Evolutionary conservation across 2,113 vertebrate genomes (phyloP).

Genomic region (Plestiodon gilberti): DNA sequence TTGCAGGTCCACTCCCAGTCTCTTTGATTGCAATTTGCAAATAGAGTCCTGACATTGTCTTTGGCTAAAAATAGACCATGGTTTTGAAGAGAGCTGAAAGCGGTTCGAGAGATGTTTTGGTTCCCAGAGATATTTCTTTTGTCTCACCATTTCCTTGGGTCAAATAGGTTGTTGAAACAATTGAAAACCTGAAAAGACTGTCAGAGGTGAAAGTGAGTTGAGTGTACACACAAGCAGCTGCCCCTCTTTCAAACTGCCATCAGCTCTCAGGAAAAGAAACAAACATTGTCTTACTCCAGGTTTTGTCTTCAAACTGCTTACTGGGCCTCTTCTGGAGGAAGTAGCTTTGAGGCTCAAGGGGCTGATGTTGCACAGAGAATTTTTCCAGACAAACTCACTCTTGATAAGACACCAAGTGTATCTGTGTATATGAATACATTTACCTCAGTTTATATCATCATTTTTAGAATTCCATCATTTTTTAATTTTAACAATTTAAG

Average conservation of each 20-base stretch:
- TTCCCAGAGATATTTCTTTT: background rate
- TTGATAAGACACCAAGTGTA: background rate
- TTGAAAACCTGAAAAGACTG: background rate
- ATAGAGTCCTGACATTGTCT: rapidly evolving
- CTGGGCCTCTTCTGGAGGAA: background rate
- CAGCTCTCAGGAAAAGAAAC: background rate
- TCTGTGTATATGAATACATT: background rate
- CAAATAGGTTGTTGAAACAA: background rate
- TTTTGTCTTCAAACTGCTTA: too few relatives aligned
- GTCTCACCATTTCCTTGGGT: background rate
- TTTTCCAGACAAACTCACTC: background rate
- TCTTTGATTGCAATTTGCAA: rapidly evolving
- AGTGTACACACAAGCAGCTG: background rate
- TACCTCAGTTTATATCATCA: background rate
- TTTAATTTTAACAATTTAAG: too few relatives aligned
- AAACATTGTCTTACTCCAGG: background rate
- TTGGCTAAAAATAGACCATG: background rate
- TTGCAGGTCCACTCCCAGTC: background rate
- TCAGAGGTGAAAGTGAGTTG: background rate
- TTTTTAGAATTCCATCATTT: background rate
- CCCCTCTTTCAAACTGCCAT: background rate
- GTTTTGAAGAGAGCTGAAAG: background rate
- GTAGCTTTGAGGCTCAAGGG: background rate
- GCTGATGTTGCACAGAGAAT: background rate
- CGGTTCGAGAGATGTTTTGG: background rate